Evolutionary conservation across 2,888 invertebrate genomes (phyloP).

Genomic region (Phorcus lineatus): DNA sequence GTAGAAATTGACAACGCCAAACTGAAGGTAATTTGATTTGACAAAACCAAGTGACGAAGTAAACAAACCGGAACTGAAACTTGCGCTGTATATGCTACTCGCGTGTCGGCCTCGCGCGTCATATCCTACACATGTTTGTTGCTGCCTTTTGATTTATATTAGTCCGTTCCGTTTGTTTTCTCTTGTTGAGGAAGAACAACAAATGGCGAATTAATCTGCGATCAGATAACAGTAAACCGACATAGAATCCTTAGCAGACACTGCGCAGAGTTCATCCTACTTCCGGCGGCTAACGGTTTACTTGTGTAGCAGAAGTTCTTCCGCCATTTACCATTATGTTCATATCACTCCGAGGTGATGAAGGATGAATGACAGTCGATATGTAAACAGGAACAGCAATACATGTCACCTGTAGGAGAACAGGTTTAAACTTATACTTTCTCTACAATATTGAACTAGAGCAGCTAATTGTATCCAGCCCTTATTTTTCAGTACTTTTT

Average conservation of each 20-base stretch:
- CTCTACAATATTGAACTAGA: too few relatives aligned
- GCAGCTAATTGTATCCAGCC: too few relatives aligned
- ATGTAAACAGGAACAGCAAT: too few relatives aligned
- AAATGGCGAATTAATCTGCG: constrained; percentile 21
- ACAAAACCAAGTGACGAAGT: constrained; percentile 34
- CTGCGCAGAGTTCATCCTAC: neutral
- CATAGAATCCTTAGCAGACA: neutral
- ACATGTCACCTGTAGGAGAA: too few relatives aligned
- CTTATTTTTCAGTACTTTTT: too few relatives aligned
- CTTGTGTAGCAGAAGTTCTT: too few relatives aligned
- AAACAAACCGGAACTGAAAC: constrained; percentile 26
- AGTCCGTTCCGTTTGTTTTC: constrained; percentile 28
- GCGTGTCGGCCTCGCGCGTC: constrained; percentile 5
- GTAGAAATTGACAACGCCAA: constrained; percentile 23
- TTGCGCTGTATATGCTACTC: constrained; percentile 15
- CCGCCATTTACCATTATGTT: too few relatives aligned
- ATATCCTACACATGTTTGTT: constrained; percentile 12
- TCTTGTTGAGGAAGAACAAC: constrained; percentile 20
- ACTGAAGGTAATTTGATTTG: constrained; percentile 34
- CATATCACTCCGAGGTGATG: too few relatives aligned
- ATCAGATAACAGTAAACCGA: constrained; percentile 20
- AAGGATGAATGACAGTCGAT: too few relatives aligned
- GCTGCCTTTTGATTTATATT: constrained; percentile 25
- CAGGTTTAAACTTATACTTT: too few relatives aligned
- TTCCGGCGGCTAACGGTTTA: too few relatives aligned